Evolutionary conservation across 2,888 invertebrate species (phyloP).

Genomic region (Sthenelais limicola): DNA sequence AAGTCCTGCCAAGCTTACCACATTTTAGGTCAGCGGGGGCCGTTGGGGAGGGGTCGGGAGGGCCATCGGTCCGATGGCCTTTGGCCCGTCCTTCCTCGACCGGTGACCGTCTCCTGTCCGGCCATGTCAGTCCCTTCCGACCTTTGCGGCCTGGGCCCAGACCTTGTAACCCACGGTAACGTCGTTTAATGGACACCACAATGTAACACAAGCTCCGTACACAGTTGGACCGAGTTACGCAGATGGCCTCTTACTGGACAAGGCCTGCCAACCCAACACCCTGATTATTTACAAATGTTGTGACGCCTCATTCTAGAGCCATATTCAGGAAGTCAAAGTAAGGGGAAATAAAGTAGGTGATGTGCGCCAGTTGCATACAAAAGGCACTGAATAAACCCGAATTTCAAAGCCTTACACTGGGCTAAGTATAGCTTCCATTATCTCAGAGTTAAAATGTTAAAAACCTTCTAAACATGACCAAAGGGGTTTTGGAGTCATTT

Average conservation of each 20-base stretch:
- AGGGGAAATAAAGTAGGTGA: too few species aligned
- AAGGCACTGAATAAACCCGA: too few species aligned
- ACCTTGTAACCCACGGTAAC: constrained; percentile 31
- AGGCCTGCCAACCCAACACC: not conserved
- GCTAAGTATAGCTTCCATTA: too few species aligned
- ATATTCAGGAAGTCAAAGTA: too few species aligned
- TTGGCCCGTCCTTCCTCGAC: constrained; percentile 11
- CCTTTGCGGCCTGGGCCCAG: too few species aligned
- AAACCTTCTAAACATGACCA: too few species aligned
- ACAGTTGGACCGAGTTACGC: not conserved
- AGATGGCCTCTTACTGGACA: constrained; percentile 14
- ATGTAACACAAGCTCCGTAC: constrained; percentile 11
- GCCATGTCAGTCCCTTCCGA: too few species aligned
- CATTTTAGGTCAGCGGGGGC: not conserved
- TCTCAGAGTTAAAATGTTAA: too few species aligned
- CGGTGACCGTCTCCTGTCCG: not conserved
- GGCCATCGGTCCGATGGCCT: constrained; percentile 1
- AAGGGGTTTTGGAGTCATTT: too few species aligned
- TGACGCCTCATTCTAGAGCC: too few species aligned
- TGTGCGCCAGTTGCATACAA: too few species aligned
- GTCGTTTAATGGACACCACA: not conserved
- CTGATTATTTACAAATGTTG: constrained; percentile 33
- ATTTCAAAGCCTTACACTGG: too few species aligned
- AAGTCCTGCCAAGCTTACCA: not conserved
- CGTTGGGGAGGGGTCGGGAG: not conserved